These are phyloP conservation scores for Epirrhoe tristata DNA, from an alignment of 2,888 invertebrate genomes.

Conservation along the genomic window DNA sequence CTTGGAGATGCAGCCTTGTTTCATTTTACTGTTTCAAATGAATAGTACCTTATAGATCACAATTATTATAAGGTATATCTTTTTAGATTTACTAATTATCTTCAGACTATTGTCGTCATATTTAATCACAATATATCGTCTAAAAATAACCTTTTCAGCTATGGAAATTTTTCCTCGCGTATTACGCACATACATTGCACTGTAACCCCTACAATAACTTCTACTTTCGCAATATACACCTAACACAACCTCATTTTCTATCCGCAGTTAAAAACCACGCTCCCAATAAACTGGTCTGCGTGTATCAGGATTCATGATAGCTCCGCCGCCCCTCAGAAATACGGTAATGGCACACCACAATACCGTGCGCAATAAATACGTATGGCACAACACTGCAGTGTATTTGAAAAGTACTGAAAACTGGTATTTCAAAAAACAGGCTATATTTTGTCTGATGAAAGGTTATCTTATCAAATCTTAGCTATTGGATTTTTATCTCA, in stretches of 20 bases:
- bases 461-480: too few relatives aligned
- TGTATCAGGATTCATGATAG: slow-evolving; percentile 83
- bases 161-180: slow-evolving; percentile 4
- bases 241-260: slow-evolving; percentile 47
- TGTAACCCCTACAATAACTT: slow-evolving; percentile 33
- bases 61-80: too few relatives aligned
- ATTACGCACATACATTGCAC: slow-evolving; percentile 9
- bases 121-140: background rate
- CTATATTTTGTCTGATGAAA: too few relatives aligned
- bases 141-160: background rate
- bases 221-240: slow-evolving; percentile 39
- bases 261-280: slow-evolving; percentile 59
- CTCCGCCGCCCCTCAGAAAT: slow-evolving; percentile 79
- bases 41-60: too few relatives aligned
- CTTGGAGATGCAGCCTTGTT: too few relatives aligned
- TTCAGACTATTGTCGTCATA: too few relatives aligned
- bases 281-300: slow-evolving; percentile 69
- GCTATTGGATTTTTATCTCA: too few relatives aligned
- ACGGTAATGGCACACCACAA: slow-evolving; percentile 83
- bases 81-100: too few relatives aligned
- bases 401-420: background rate
- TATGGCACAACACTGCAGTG: slow-evolving; percentile 53
- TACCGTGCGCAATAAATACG: slow-evolving; percentile 83
- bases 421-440: background rate
- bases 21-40: too few relatives aligned